Percentiles rank a stretch among this genome's conserved stretches.
phyloP scores from a whole-genome alignment of 2,888 invertebrate genomes.

The Tiliacea citrago region DNA sequence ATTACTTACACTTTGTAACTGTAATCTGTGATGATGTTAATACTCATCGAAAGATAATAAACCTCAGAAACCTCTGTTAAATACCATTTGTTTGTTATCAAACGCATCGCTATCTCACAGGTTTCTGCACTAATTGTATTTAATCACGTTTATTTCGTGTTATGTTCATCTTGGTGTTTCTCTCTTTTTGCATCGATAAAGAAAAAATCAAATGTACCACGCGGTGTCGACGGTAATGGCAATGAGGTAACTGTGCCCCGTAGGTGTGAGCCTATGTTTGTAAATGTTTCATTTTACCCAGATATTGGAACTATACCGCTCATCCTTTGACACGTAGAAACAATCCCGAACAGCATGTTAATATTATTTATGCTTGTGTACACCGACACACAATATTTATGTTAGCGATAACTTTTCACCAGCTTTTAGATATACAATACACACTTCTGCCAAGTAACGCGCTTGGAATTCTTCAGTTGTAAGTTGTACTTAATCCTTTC shows the following conservation, averaged over 20 bases:
- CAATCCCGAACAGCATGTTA: conserved; percentile 75
- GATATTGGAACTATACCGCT: conserved; percentile 73
- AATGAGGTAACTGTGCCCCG: conserved; percentile 94
- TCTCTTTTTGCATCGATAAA: conserved; percentile 92
- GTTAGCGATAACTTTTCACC: conserved; percentile 69
- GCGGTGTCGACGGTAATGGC: conserved; percentile 98
- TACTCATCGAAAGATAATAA: conserved; percentile 54
- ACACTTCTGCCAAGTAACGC: conserved; percentile 58
- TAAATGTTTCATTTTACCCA: conserved; percentile 75
- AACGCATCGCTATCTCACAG: conserved; percentile 72
- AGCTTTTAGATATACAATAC: conserved; percentile 69
- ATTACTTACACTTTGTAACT: conserved; percentile 68
- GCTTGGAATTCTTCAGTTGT: conserved; percentile 66
- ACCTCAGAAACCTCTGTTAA: conserved; percentile 56
- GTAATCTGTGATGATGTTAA: conserved; percentile 77
- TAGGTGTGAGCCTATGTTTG: conserved; percentile 86
- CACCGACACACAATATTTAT: conserved; percentile 59
- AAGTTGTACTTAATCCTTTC: conserved; percentile 63
- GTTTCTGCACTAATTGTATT: conserved; percentile 74
- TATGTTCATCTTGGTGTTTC: conserved; percentile 90
- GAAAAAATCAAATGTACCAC: conserved; percentile 98
- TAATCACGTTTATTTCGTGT: conserved; percentile 78
- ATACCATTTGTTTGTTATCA: conserved; percentile 49
- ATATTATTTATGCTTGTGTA: conserved; percentile 60
- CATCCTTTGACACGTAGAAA: conserved; percentile 78